Conservation (phyloP, 1,140 invertebrate species). For the Sarcophaga bullata region DNA sequence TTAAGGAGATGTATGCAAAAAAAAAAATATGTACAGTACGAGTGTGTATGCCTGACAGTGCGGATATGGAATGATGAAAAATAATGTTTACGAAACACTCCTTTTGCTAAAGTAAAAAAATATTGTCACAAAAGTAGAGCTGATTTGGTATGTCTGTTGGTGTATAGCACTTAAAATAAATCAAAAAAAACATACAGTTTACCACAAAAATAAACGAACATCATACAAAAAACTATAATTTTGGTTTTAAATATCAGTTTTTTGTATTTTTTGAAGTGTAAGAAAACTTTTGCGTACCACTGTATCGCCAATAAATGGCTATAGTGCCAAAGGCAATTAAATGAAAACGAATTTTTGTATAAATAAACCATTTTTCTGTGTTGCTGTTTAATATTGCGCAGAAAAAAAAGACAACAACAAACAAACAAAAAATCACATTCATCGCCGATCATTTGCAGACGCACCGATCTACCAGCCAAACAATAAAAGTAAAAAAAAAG, state of each 20-base stretch:
- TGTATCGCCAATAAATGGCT: background rate
- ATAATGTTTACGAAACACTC: constrained; percentile 8
- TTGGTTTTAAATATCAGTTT: background rate
- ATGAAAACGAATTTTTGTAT: constrained; percentile 25
- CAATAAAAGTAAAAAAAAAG: background rate
- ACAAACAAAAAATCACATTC: background rate
- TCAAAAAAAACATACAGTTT: background rate
- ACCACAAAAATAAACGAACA: background rate
- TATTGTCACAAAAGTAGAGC: background rate
- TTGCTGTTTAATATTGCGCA: background rate
- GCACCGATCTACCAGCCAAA: background rate
- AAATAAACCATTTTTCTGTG: constrained; percentile 5
- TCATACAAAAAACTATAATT: background rate
- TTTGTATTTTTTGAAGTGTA: background rate
- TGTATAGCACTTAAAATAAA: background rate
- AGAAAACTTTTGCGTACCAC: too few relatives aligned
- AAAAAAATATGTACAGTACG: background rate
- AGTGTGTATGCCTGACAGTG: too few relatives aligned
- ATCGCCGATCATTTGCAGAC: constrained; percentile 2
- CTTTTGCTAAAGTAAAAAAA: background rate
- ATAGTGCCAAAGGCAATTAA: constrained; percentile 18
- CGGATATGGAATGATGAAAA: background rate
- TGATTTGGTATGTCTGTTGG: background rate
- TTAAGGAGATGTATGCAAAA: background rate
- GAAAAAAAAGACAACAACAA: background rate